Base-by-base conservation (phyloP, 2,888 invertebrate species). In the Atethmia centrago region DNA sequence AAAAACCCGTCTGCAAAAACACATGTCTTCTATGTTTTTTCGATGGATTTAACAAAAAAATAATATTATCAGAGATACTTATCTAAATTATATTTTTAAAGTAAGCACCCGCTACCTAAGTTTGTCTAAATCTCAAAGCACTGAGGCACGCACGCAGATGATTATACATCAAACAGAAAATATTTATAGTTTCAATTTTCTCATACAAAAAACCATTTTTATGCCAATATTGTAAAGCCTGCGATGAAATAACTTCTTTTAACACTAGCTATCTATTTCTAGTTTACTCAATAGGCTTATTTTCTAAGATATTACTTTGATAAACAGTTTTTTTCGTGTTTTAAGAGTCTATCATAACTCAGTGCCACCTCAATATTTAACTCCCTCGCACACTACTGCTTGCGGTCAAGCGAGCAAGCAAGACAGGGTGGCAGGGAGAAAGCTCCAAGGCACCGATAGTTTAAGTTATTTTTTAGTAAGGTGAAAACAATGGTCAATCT, bases 221-320 rank as follows among this genome's bases (percentile, higher is more conserved):
- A 14, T n/a, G 4, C 3, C 28, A 40, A 4, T 28, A 61, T 12
- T 74, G 10, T 45, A 51, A 21, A 45, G 36, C 36, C 28, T 31
- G 2, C 10, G 7, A 28, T 55, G 2, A 49, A 77, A 68, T 59
- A 68, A 36, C 25, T 49, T 74, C 2, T 53, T 59, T 8, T 28
- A 36, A 56, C 12, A 7, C 19, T 9, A n/a, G 5, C 3, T 3
- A 55, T 25, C 2, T 36, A 36, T 51, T 58, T 51, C 1, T 16
- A 25, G 21, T 2, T 36, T 19, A 14, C n/a, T 49, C 10, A 66
- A 66, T 19, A 58, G 25, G 42, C 42, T 42, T 74, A 55, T n/a
- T 55, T 63, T 47, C 47, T 42, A 55, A 40, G 42, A 36, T n/a
- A 58, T 21, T 9, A 21, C 31, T 74, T 65, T 42, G 31, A 45